Percentiles rank a stretch among this genome's conserved stretches.
Conservation (phyloP, 2,888 invertebrate species). For the Lithosia quadra region DNA sequence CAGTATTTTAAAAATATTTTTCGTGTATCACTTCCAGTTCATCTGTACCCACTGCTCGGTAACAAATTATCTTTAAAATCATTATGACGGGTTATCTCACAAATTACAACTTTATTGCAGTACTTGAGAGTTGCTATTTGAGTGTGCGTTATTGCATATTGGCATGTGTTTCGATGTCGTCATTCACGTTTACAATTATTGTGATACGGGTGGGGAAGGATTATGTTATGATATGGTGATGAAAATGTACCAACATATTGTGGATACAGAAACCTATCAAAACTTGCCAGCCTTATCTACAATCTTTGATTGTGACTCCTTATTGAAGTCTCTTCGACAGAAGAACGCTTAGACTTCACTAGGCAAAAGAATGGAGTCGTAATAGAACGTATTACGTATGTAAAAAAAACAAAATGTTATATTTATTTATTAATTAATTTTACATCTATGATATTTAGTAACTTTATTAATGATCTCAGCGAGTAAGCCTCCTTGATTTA, state of each 20-base stretch:
- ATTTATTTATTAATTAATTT: too few relatives aligned
- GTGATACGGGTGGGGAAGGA: background rate
- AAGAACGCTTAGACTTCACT: too few relatives aligned
- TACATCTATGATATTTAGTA: too few relatives aligned
- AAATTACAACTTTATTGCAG: constrained; percentile 11
- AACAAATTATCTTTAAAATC: constrained; percentile 10
- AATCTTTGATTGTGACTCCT: too few relatives aligned
- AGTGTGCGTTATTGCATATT: constrained; percentile 6
- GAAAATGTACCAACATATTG: background rate
- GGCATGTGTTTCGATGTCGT: background rate
- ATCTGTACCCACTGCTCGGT: background rate
- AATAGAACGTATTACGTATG: too few relatives aligned
- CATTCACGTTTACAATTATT: background rate
- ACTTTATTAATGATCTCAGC: too few relatives aligned
- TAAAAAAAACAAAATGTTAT: too few relatives aligned
- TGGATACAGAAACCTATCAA: background rate
- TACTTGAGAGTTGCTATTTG: background rate
- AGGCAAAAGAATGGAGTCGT: too few relatives aligned
- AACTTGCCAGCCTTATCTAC: background rate
- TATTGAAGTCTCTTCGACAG: too few relatives aligned
- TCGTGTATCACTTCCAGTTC: background rate
- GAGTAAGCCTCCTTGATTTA: too few relatives aligned
- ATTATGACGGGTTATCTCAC: background rate
- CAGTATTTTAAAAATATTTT: background rate
- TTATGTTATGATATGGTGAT: constrained; percentile 3